Evolutionary conservation across 2,113 vertebrate species (phyloP).

Genomic region (Nycticorax nycticorax): DNA sequence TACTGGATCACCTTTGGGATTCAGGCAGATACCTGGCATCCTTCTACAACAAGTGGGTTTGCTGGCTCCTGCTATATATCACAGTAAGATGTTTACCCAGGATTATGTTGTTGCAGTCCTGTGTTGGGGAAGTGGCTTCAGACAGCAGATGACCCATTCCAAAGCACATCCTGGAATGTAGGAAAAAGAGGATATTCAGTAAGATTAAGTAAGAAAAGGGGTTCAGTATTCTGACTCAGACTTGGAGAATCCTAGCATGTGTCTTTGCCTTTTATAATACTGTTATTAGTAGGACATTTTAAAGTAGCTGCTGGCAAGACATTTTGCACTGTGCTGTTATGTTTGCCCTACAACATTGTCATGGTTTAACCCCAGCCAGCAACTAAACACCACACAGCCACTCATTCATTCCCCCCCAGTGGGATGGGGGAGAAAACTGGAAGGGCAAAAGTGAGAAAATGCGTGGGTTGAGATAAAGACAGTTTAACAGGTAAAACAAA

Average conservation of each 20-base stretch:
- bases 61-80: neutral
- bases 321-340: neutral
- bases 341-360: neutral
- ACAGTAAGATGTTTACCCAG: neutral
- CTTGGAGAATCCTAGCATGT: neutral
- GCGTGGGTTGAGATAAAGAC: no score
- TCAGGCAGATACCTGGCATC: neutral
- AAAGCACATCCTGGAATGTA: neutral
- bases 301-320: neutral
- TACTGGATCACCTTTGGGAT: neutral
- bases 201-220: neutral
- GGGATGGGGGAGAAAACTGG: neutral
- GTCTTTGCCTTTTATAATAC: neutral
- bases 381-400: neutral
- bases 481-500: no score
- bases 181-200: neutral
- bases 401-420: neutral
- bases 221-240: neutral
- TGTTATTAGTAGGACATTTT: neutral
- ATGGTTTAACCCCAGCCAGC: neutral
- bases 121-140: neutral
- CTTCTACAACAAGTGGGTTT: accelerated
- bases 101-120: neutral
- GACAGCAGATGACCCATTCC: neutral
- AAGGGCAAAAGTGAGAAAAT: no score